These are phyloP conservation scores for Coptodon bakossiorum DNA, from an alignment of 2,113 vertebrate species.

Conservation along the genomic window DNA sequence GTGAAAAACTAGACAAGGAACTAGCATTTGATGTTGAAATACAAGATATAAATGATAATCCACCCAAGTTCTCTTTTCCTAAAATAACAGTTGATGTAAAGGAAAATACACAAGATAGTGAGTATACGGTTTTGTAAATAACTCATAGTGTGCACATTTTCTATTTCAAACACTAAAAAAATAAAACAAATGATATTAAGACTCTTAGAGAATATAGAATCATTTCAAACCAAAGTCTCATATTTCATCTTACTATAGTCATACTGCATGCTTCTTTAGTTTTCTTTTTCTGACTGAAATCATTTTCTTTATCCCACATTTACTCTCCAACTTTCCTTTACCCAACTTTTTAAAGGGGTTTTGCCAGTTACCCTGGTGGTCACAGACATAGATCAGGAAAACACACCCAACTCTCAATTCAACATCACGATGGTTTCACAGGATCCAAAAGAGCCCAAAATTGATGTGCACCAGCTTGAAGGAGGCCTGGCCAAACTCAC, in stretches of 20 bases:
- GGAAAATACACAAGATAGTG: slow-evolving; percentile 52
- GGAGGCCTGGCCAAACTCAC: slow-evolving; percentile 18
- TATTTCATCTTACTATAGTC: neutral
- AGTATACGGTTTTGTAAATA: neutral
- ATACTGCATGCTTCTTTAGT: neutral
- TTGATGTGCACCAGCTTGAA: neutral
- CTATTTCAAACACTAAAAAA: neutral
- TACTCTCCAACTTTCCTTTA: neutral
- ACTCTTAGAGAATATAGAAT: neutral
- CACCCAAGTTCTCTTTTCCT: slow-evolving; percentile 40
- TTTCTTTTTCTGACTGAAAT: neutral
- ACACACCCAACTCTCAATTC: slow-evolving; percentile 69
- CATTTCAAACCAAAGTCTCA: neutral
- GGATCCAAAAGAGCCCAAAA: slow-evolving; percentile 36
- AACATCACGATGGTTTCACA: slow-evolving; percentile 61
- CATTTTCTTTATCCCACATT: neutral
- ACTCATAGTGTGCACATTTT: neutral
- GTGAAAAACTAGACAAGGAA: slow-evolving; percentile 32
- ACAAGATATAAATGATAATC: slow-evolving; percentile 78
- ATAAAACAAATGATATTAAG: neutral
- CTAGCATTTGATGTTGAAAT: slow-evolving; percentile 75
- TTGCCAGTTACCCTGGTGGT: slow-evolving; percentile 3
- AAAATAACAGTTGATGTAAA: neutral
- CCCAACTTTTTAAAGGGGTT: neutral
- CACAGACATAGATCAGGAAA: slow-evolving; percentile 12